Evolutionary conservation across 1,140 invertebrate species (phyloP).

Genomic region (Drosophila saltans): DNA sequence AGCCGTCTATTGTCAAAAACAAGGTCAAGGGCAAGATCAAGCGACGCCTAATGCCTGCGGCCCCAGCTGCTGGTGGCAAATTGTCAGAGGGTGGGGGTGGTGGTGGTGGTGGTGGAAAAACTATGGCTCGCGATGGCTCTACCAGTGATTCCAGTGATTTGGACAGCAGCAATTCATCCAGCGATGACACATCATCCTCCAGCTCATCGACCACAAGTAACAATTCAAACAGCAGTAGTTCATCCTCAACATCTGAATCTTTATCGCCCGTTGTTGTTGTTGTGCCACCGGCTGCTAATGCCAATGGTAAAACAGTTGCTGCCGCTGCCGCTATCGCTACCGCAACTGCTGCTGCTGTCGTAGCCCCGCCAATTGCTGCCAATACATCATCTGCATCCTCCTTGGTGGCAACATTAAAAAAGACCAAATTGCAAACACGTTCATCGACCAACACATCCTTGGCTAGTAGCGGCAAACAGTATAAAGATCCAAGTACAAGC

Average conservation of each 20-base stretch:
- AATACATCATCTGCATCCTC: conserved; percentile 49
- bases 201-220: conserved; percentile 6
- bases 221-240: not conserved
- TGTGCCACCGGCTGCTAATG: conserved; percentile 1
- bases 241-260: not conserved
- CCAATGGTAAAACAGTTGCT: conserved; percentile 18
- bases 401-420: conserved; percentile 59
- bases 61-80: not conserved
- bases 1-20: conserved; percentile 38
- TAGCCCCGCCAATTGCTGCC: conserved; percentile 3
- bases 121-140: too few species aligned
- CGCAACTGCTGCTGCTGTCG: conserved; percentile 28
- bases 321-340: conserved; percentile 23
- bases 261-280: conserved; percentile 13
- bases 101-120: not conserved
- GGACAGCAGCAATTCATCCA: conserved; percentile 35
- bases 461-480: conserved; percentile 63
- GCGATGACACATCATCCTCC: conserved; percentile 2
- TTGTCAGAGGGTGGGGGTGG: not conserved
- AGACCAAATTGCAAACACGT: conserved; percentile 54
- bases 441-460: conserved; percentile 34
- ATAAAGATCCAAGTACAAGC: conserved; percentile 81
- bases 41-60: not conserved
- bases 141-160: conserved; percentile 38
- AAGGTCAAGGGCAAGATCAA: conserved; percentile 38